These are phyloP conservation scores for Carduelis carduelis DNA, from an alignment of 2,797 vertebrate genomes.

Conservation along the genomic window DNA sequence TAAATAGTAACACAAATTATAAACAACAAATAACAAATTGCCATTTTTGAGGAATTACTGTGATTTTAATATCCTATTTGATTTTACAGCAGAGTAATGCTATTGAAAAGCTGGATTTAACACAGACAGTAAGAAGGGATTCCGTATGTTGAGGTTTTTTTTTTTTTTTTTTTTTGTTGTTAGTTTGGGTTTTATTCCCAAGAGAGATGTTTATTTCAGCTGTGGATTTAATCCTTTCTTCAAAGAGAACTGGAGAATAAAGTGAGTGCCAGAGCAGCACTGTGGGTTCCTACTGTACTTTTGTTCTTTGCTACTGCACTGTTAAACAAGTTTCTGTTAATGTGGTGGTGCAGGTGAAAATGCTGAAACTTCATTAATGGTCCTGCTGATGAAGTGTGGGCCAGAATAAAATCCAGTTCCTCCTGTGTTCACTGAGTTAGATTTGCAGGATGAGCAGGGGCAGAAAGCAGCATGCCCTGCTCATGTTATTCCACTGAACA, in stretches of 20 bases:
- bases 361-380: constrained; percentile 17
- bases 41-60: not conserved
- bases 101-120: constrained; percentile 3
- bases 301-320: not conserved
- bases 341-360: constrained; percentile 42
- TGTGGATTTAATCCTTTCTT: constrained; percentile 43
- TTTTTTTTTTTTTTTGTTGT: not conserved
- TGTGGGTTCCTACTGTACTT: not conserved
- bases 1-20: not conserved
- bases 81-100: constrained; percentile 1
- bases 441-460: not conserved
- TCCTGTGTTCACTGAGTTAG: not conserved
- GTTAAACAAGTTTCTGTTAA: not conserved
- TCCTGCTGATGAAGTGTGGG: constrained; percentile 23
- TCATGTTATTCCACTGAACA: not conserved
- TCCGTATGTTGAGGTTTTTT: not conserved
- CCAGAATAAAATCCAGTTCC: constrained; percentile 6
- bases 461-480: not conserved
- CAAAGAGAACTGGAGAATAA: not conserved
- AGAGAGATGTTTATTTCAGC: constrained; percentile 7
- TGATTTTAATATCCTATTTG: not conserved
- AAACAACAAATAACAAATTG: not conserved
- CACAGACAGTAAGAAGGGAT: not conserved
- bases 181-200: accelerated
- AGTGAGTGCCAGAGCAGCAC: not conserved